Conservation (phyloP, 2,113 vertebrate genomes). For the Sporophila hypoxantha region DNA sequence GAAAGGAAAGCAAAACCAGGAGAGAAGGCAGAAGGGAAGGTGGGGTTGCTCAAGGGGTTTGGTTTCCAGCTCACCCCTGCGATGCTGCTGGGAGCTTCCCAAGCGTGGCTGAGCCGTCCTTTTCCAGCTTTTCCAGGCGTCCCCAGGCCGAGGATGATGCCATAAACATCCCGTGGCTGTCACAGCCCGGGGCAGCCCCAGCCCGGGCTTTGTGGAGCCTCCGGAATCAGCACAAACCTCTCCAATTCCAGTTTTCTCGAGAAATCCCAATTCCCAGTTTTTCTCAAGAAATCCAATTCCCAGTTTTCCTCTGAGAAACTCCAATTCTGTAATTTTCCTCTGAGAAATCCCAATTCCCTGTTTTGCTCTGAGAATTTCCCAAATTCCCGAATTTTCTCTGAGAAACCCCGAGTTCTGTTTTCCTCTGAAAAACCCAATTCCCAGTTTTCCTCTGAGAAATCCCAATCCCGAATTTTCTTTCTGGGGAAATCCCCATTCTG, state of each 20-base stretch:
- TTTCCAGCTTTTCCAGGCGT: not conserved
- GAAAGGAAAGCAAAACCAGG: accelerated
- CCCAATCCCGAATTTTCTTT: not conserved
- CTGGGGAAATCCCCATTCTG: too few species aligned
- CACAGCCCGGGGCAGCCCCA: not conserved
- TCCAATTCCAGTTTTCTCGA: accelerated
- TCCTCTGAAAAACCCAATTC: not conserved
- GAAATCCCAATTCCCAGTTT: too few species aligned
- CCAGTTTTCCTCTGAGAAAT: too few species aligned
- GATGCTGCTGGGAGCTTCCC: not conserved
- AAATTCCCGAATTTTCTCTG: too few species aligned
- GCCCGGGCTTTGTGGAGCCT: not conserved
- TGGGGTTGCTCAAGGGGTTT: not conserved
- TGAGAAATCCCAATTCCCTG: too few species aligned
- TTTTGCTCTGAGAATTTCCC: accelerated
- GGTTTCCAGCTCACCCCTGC: not conserved
- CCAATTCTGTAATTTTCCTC: too few species aligned
- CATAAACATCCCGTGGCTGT: accelerated
- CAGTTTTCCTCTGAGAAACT: accelerated
- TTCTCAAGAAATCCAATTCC: too few species aligned
- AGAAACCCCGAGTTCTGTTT: too few species aligned
- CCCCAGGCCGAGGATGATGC: not conserved
- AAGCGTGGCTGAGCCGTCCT: not conserved
- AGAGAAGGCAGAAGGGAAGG: not conserved
- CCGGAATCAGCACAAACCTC: accelerated